phyloP scores from a whole-genome alignment of 2,113 vertebrate genomes.

The Thalassoma bifasciatum region DNA sequence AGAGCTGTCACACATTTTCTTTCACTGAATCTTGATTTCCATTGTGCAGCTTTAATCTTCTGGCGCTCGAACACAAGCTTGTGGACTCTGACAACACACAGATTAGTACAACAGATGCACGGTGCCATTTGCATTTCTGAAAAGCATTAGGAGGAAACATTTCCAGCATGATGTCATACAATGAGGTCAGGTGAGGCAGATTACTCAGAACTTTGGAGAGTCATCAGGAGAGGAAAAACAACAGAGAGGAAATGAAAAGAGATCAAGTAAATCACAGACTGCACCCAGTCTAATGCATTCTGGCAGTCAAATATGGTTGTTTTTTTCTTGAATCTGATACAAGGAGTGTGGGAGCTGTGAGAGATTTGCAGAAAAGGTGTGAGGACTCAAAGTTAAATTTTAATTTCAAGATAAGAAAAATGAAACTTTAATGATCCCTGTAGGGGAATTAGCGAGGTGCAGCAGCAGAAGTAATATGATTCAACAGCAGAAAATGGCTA shows the following conservation, averaged over 20 bases:
- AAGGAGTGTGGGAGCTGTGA: conserved; percentile 54
- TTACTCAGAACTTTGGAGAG: conserved; percentile 33
- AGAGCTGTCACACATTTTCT: conserved; percentile 65
- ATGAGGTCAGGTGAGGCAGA: conserved; percentile 50
- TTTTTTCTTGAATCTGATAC: conserved; percentile 35
- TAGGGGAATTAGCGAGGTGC: conserved; percentile 40
- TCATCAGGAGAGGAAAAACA: neutral
- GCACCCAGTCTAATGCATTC: conserved; percentile 17
- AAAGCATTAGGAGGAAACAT: conserved; percentile 42
- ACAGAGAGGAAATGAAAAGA: conserved; percentile 11
- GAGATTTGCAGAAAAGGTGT: conserved; percentile 59
- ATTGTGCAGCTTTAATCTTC: conserved; percentile 62
- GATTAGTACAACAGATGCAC: conserved; percentile 55
- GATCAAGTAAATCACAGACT: conserved; percentile 35
- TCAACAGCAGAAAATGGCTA: conserved; percentile 30
- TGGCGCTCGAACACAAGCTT: conserved; percentile 15
- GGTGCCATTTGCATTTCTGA: conserved; percentile 36
- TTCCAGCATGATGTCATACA: conserved; percentile 8
- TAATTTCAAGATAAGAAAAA: conserved; percentile 50
- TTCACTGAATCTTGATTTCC: conserved; percentile 60
- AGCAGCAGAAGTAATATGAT: conserved; percentile 38
- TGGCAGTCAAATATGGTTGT: conserved; percentile 37
- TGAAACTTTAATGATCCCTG: conserved; percentile 60
- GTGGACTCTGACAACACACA: conserved; percentile 18
- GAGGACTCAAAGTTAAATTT: conserved; percentile 52